Evolutionary conservation across 64 coral and sea anemone genomes (phyloP).

Genomic region (Montipora efflorescens): DNA sequence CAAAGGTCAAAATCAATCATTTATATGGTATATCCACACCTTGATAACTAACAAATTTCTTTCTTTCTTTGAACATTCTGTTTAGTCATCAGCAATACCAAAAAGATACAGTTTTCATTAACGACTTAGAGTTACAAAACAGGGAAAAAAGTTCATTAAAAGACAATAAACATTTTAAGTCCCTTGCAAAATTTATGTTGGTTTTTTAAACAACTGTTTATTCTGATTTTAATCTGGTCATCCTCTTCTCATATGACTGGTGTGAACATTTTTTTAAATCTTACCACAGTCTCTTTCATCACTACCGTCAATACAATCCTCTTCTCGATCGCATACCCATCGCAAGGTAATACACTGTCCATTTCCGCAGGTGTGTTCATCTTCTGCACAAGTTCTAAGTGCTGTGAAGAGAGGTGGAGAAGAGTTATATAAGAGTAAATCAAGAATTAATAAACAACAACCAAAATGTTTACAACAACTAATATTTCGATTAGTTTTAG

Average conservation of each 20-base stretch:
- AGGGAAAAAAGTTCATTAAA: not conserved
- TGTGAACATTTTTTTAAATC: not conserved
- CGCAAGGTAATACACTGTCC: conserved; percentile 76
- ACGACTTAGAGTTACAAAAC: not conserved
- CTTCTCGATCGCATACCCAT: conserved; percentile 85
- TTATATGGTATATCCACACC: too few relatives aligned
- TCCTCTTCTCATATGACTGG: conserved; percentile 41
- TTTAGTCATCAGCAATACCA: too few relatives aligned
- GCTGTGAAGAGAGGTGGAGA: not conserved
- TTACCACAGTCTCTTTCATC: conserved; percentile 88
- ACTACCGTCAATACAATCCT: conserved; percentile 72
- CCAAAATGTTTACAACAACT: not conserved
- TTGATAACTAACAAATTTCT: too few relatives aligned
- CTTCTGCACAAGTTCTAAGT: not conserved
- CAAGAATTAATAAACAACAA: not conserved
- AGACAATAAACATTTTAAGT: not conserved
- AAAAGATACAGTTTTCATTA: not conserved
- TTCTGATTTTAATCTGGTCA: not conserved
- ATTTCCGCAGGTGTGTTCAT: conserved; percentile 64
- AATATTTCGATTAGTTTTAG: too few relatives aligned
- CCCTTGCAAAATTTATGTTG: not conserved
- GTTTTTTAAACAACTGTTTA: not conserved
- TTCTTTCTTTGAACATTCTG: too few relatives aligned
- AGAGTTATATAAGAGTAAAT: not conserved
- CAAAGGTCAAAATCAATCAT: too few relatives aligned